Base-by-base conservation (phyloP, 2,113 vertebrate species). In the Plectropomus leopardus region DNA sequence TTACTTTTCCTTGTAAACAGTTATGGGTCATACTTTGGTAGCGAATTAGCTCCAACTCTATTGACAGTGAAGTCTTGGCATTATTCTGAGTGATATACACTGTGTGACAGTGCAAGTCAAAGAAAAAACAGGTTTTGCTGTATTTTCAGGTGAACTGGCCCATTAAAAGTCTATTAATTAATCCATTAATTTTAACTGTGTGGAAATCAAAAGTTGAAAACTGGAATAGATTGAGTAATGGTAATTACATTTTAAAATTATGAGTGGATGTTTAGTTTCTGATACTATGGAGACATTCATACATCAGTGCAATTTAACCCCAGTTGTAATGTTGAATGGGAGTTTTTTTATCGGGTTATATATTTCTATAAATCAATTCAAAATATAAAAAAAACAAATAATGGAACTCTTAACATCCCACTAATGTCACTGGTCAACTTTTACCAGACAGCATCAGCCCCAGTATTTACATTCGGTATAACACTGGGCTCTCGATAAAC, bases 281-380 rank as follows among this genome's bases (percentile, higher is more conserved):
- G 53, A 55, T 75, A 28, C 76, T 87, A 82, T 76, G 76, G 24
- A 79, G 55, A 70, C 59, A 79, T 71, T 59, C 32, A 30, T 58
- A 53, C 32, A 23, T 80, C 69, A 82, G 83, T 87, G 87, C 74
- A 82, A 44, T 66, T 67, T 10, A 53, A 77, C 57, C 24, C 32
- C 14, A 1, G 24, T 23, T n/a, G 36, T 44, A 63, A 60, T 72
- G 80, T 54, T 57, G 13, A 75, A 51, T 5, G 44, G 32, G 70
- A 64, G 57, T 26, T 15, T 45, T n/a, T 68, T 72, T 21, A 26
- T 47, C n/a, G 36, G 21, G 23, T 55, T 80, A 74, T 28, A 77
- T 78, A 51, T 24, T 32, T 76, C 21, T 72, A 19, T 23, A 57
- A 59, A 61, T 73, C 53, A 55, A 50, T n/a, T 61, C 19, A 76